A percentile compares a stretch with the other conserved stretches of the same genome.
These are phyloP conservation scores for Parnassius orleans DNA, from an alignment of 2,888 invertebrate genomes.

Conservation along the genomic window DNA sequence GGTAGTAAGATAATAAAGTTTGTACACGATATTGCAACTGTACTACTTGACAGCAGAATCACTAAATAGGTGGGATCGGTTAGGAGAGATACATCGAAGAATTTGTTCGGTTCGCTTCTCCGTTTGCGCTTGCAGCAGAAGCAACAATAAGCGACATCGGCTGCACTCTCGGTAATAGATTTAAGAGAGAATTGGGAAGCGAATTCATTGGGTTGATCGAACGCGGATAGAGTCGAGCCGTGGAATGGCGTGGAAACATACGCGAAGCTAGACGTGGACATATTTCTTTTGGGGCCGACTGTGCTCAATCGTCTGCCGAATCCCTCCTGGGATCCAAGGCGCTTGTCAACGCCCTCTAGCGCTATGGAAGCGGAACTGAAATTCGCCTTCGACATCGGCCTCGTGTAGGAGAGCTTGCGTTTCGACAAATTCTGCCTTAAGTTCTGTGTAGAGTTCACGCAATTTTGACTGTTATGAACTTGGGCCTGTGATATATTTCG, in stretches of 20 bases:
- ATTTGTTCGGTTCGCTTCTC: constrained; percentile 75
- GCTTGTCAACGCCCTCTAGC: constrained; percentile 81
- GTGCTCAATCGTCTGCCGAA: constrained; percentile 60
- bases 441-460: constrained; percentile 40
- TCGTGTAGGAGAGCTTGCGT: constrained; percentile 58
- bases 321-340: constrained; percentile 61
- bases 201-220: constrained; percentile 88
- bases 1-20: constrained; percentile 93
- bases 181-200: constrained; percentile 89
- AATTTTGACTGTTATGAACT: constrained; percentile 43
- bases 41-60: constrained; percentile 90
- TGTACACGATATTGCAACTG: constrained; percentile 92
- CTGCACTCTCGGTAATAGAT: constrained; percentile 82
- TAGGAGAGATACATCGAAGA: constrained; percentile 87
- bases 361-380: constrained; percentile 82
- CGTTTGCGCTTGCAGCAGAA: constrained; percentile 65
- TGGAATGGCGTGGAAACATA: constrained; percentile 92
- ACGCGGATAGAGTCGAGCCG: constrained; percentile 88
- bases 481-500: constrained; percentile 39
- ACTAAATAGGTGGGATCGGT: constrained; percentile 90
- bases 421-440: constrained; percentile 59
- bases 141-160: constrained; percentile 69
- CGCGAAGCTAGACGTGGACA: constrained; percentile 90
- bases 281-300: constrained; percentile 81
- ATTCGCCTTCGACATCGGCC: constrained; percentile 55